Base-by-base conservation (phyloP, 2,888 invertebrate genomes). In the Micoletzkya japonica region DNA sequence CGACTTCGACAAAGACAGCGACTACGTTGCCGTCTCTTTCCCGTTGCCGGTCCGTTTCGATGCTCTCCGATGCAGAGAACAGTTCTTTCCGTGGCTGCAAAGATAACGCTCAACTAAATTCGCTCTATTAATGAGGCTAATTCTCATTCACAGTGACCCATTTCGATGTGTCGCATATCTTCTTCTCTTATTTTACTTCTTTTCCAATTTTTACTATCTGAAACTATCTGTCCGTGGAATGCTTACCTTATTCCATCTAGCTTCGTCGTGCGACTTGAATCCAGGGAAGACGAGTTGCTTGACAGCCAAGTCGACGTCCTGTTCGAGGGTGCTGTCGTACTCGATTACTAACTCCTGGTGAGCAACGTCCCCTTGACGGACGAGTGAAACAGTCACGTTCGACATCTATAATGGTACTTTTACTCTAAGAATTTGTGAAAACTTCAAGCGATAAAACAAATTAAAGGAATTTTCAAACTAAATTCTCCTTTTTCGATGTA, bases 261-360 rank as follows among this genome's bases (percentile, higher is more conserved):
- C 49, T 17, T 68, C 69, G 14, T 60, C 52, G 14, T 60, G 58
- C 17, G 34, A 36, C 2, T 28, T 37, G 60, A 60, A 69, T 58
- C 69, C 69, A 17, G 58, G 69, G 52, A 58, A 58, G 34, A 60
- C 60, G 24, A 69, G 69, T 20, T 69, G 69, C 36, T 50, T 59
- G 28, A 69, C 59, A 10, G 52, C 57, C 10, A 69, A 49, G 50
- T 72, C 71, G 20, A 49, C 70, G 14, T 72, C 74, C 14, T 74
- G 71, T 32, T 75, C 75, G 58, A 76, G 71, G 2, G 73, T 74
- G 67, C 77, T 77, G 36, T 80, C 79, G 52, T 78, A 80, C 58
- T 78, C 79, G 49, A 80, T 80, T 14, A 80, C 77, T 36, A 80
- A 71, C 60, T 80, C 76, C 58, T 77, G 77, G 69, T 80, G 79